phyloP scores from a whole-genome alignment of 2,797 vertebrate species.

The Spinibarbus caldwelli region DNA sequence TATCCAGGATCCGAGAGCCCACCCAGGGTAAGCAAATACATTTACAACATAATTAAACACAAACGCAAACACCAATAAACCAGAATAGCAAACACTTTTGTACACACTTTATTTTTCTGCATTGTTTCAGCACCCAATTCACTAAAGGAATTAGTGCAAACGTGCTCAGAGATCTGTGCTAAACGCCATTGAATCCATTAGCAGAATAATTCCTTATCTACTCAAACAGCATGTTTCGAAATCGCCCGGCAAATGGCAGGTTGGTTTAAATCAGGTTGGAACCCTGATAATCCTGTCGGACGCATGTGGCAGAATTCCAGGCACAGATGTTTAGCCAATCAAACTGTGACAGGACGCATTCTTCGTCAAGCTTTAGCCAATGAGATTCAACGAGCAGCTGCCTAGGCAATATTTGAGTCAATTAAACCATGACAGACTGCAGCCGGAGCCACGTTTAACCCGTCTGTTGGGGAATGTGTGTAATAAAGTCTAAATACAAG shows the following conservation, averaged over 20 bases:
- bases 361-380: conserved; percentile 56
- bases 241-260: not conserved
- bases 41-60: not conserved
- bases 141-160: not conserved
- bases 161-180: not conserved
- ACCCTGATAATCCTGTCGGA: conserved; percentile 10
- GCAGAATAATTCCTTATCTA: not conserved
- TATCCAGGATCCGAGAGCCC: conserved; percentile 97
- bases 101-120: not conserved
- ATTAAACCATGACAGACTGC: conserved; percentile 44
- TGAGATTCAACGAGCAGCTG: conserved; percentile 53
- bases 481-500: not conserved
- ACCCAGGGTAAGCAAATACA: conserved; percentile 85
- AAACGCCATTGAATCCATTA: not conserved
- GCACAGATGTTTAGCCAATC: conserved; percentile 51
- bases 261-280: not conserved
- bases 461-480: not conserved
- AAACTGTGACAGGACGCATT: conserved; percentile 46
- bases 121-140: not conserved
- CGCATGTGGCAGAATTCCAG: conserved; percentile 21
- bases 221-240: not conserved
- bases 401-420: conserved; percentile 35
- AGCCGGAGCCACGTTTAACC: conserved; percentile 13
- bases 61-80: not conserved
- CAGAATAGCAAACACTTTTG: not conserved